Evolutionary conservation across 2,888 invertebrate genomes (phyloP).

Genomic region (Nomada lathburiana): DNA sequence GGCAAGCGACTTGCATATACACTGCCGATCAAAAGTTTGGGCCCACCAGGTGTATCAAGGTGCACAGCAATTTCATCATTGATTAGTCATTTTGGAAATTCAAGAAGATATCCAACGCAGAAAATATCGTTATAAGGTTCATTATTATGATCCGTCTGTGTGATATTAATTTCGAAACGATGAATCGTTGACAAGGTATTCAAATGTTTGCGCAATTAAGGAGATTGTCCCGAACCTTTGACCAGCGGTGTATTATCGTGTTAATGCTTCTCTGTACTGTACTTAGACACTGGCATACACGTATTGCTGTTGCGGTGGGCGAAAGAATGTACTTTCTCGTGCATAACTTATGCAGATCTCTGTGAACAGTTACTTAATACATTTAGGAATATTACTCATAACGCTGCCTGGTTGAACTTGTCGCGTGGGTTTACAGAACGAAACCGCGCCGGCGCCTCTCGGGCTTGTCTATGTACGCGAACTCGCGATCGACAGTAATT

Average conservation of each 20-base stretch:
- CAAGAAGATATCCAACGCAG: too few species aligned
- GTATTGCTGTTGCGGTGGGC: constrained; percentile 61
- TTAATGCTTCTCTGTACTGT: background rate
- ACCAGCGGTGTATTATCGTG: background rate
- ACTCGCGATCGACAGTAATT: constrained; percentile 8
- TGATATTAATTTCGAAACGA: too few species aligned
- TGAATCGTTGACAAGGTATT: too few species aligned
- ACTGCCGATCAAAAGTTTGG: too few species aligned
- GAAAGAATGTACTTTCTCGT: constrained; percentile 76
- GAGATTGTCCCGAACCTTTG: too few species aligned
- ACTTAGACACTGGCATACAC: background rate
- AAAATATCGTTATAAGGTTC: too few species aligned
- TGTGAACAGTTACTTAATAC: constrained; percentile 77
- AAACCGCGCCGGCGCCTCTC: constrained; percentile 71
- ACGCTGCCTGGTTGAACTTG: constrained; percentile 30
- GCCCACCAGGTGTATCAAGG: too few species aligned
- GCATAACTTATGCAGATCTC: constrained; percentile 80
- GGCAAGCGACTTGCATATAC: too few species aligned
- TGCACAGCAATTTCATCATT: too few species aligned
- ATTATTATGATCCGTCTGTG: too few species aligned
- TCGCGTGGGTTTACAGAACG: constrained; percentile 57
- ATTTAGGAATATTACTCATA: constrained; percentile 68
- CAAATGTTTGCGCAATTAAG: too few species aligned
- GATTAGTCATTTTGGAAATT: too few species aligned
- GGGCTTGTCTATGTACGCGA: constrained; percentile 5